Evolutionary conservation across 2,888 invertebrate species (phyloP).

Genomic region (Pyrrhopygopsis socrates): DNA sequence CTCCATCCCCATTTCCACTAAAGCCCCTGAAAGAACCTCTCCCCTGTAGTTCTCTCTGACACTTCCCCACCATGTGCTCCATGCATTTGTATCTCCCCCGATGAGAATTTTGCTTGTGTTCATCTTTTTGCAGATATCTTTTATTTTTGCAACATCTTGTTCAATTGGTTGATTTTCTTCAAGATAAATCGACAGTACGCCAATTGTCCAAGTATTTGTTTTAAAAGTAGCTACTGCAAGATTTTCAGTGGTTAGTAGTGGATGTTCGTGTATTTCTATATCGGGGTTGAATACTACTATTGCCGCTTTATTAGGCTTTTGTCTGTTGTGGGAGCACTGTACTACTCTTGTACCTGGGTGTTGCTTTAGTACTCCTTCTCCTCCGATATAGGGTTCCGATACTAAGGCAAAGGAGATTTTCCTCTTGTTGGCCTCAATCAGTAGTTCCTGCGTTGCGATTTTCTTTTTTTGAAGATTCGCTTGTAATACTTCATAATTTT

Average conservation of each 20-base stretch:
- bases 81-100: constrained; percentile 11
- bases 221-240: not conserved
- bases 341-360: not conserved
- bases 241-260: not conserved
- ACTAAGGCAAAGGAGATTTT: not conserved
- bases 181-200: not conserved
- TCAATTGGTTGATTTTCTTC: not conserved
- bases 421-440: not conserved
- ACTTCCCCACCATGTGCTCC: constrained; percentile 22
- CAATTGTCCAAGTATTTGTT: not conserved
- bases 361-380: not conserved
- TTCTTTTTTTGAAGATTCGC: not conserved
- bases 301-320: not conserved
- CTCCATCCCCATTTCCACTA: not conserved
- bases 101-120: not conserved
- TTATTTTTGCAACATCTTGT: not conserved
- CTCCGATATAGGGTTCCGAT: not conserved
- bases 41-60: not conserved
- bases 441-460: not conserved
- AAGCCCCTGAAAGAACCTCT: not conserved
- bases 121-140: not conserved
- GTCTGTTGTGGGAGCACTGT: not conserved
- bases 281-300: not conserved
- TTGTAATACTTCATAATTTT: not conserved
- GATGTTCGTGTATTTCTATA: not conserved